These are phyloP conservation scores for Nettapus auritus DNA, from an alignment of 2,113 vertebrate genomes.

Conservation along the genomic window DNA sequence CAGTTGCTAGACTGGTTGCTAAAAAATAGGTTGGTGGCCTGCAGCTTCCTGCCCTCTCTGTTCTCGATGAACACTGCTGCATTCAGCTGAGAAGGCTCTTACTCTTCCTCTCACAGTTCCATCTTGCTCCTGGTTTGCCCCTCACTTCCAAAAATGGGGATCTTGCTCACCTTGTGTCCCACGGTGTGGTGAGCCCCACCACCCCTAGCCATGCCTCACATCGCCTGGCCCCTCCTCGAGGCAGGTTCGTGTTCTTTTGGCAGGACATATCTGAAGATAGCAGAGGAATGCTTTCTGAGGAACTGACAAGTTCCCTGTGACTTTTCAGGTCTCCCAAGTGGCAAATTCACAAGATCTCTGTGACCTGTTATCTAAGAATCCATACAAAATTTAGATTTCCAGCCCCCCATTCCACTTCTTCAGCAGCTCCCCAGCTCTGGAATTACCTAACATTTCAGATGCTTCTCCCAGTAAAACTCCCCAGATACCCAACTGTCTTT, in stretches of 20 bases:
- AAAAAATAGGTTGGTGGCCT: neutral
- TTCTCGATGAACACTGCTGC: neutral
- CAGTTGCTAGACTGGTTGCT: neutral
- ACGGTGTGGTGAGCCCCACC: neutral
- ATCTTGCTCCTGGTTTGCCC: accelerated
- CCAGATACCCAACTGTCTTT: neutral
- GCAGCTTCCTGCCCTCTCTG: neutral
- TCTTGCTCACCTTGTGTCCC: neutral
- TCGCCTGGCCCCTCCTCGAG: neutral
- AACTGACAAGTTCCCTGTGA: neutral
- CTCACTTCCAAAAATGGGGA: neutral
- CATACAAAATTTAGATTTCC: neutral
- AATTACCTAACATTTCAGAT: constrained; percentile 18
- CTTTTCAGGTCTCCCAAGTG: neutral
- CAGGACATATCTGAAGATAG: neutral
- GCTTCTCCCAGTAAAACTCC: constrained; percentile 23
- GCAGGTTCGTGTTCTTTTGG: neutral
- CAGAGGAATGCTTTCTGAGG: neutral
- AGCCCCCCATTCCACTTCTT: neutral
- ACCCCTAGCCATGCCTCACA: accelerated
- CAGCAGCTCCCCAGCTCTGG: neutral
- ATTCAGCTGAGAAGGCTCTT: neutral
- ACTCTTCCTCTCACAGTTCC: neutral
- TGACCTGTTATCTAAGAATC: neutral
- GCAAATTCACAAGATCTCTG: neutral